Evolutionary conservation across 2,797 vertebrate genomes (phyloP), one percentile per base, ranked within the genome.

Genomic region (Pelobates cultripes): DNA sequence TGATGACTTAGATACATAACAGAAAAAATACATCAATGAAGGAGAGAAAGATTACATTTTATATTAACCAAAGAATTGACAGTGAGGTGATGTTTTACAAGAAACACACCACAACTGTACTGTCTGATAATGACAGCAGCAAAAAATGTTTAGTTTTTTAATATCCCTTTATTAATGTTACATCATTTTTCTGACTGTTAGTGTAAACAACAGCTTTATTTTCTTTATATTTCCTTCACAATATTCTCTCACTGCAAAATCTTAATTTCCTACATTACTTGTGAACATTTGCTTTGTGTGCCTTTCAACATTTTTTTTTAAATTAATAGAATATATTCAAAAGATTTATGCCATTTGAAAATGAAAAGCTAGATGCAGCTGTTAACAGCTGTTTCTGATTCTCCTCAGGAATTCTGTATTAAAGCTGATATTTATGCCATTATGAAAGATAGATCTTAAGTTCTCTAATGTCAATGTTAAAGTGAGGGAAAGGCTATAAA

Each of bases 281-380:
- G 55, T 12, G 55, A 51, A 51, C 13, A 12, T 68, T 68, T 68
- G 4, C 15, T 71, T 66, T 70, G 43, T 57, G 69, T 63, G 63
- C 43, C 57, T 43, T 68, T 71, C 67, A 82, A 43, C 68, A 76
- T 72, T n/a, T n/a, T n/a, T n/a, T n/a, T n/a, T 57, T 77, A 80
- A 80, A 75, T 74, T 75, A 67, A 82, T 77, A 82, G 68, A 82
- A 82, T 66, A 82, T 63, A 82, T 82, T 66, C 57, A 76, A 72
- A 42, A 82, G 68, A 82, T 71, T 77, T 66, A 77, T 82, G 45
- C 41, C 57, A 82, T 76, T 82, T 77, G 75, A 76, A 82, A 70
- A 53, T 76, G 68, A 70, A 82, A 77, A 74, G 40, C 57, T 77
- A 51, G 69, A 51, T 60, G 68, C 45, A 77, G 68, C 74, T 77